Percentiles rank a stretch among this genome's conserved stretches.
Evolutionary conservation across 2,113 vertebrate genomes (phyloP).

Genomic region (Dunckerocampus dactyliophorus): DNA sequence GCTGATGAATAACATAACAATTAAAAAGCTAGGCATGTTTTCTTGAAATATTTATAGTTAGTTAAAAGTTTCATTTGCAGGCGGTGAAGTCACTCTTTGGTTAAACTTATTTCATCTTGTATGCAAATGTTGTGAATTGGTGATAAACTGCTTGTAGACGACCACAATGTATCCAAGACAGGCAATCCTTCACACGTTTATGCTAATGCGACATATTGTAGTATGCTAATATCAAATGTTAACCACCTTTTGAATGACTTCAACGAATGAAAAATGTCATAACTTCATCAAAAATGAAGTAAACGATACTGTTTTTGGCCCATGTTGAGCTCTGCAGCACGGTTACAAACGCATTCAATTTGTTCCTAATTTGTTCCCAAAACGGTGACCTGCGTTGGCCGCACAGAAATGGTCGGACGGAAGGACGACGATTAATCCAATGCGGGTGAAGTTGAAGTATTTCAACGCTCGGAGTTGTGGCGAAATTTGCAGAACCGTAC

Average conservation of each 20-base stretch:
- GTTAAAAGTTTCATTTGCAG: neutral
- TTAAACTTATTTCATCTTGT: conserved; percentile 1
- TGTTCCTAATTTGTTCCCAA: neutral
- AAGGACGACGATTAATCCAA: no score
- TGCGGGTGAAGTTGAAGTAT: neutral
- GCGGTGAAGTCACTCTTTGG: conserved; percentile 7
- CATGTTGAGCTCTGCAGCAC: neutral
- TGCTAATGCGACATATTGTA: neutral
- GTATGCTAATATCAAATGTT: no score
- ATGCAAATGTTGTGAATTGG: neutral
- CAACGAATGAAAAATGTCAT: neutral
- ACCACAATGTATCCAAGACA: no score
- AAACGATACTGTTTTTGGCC: neutral
- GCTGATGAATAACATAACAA: neutral
- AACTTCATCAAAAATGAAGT: neutral
- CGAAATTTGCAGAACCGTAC: no score
- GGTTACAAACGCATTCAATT: neutral
- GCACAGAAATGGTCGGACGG: neutral
- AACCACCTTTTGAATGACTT: neutral
- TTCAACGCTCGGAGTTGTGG: neutral
- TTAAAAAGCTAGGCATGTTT: neutral
- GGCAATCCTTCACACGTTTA: no score
- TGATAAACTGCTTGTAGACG: neutral
- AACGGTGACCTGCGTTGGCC: neutral
- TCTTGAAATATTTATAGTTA: neutral